Evolutionary conservation across 2,797 vertebrate genomes (phyloP).

Genomic region (Emys orbicularis): DNA sequence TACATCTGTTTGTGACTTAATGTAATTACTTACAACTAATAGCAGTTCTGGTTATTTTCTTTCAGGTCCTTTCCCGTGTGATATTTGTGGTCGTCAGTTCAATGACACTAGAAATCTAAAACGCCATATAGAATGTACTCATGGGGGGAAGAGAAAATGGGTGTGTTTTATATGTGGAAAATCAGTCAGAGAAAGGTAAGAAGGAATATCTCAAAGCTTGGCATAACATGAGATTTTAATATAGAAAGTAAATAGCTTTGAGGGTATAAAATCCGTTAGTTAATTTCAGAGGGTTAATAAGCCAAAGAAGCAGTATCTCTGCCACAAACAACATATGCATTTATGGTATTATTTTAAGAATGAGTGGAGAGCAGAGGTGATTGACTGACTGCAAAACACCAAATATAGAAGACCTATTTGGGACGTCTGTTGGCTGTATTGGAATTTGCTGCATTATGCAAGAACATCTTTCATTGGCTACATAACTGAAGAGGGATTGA

Average conservation of each 20-base stretch:
- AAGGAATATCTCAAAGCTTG: background rate
- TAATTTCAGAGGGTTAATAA: background rate
- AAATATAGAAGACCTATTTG: background rate
- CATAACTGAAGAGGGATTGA: background rate
- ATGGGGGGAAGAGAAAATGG: slow-evolving; percentile 98
- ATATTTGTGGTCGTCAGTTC: slow-evolving; percentile 98
- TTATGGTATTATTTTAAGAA: background rate
- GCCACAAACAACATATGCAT: background rate
- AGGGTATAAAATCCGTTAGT: background rate
- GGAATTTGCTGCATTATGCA: background rate
- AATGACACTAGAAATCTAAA: slow-evolving; percentile 98
- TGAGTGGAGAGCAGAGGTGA: background rate
- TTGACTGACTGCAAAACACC: background rate
- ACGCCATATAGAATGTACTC: slow-evolving; percentile 97
- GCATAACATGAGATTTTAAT: background rate
- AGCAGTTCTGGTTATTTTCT: background rate
- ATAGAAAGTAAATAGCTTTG: background rate
- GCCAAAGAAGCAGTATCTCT: background rate
- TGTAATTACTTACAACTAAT: background rate
- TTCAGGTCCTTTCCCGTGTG: slow-evolving; percentile 96
- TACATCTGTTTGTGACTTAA: background rate
- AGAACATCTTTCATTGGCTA: background rate
- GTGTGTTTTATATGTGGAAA: slow-evolving; percentile 97
- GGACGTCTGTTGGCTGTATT: background rate
- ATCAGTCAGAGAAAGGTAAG: slow-evolving; percentile 95